These are phyloP conservation scores for Chelon labrosus DNA, from an alignment of 2,797 vertebrate species.

Conservation along the genomic window DNA sequence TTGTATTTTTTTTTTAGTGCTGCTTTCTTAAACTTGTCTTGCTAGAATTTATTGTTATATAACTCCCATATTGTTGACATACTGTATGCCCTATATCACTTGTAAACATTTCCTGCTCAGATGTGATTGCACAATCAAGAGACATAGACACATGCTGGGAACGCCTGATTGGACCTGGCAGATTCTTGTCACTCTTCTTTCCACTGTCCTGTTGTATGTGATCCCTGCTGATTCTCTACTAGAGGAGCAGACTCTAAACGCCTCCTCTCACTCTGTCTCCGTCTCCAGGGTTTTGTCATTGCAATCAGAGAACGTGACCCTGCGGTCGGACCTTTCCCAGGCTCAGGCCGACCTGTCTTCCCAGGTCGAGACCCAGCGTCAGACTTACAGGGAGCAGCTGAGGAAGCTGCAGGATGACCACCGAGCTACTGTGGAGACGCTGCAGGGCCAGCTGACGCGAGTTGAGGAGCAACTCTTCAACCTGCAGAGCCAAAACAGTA, in stretches of 20 bases:
- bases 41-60: background rate
- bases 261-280: background rate
- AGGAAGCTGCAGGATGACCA: constrained; percentile 94
- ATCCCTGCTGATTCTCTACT: background rate
- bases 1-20: background rate
- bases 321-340: constrained; percentile 91
- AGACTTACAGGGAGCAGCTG: constrained; percentile 91
- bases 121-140: background rate
- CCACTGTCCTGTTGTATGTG: background rate
- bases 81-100: background rate
- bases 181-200: background rate
- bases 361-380: constrained; percentile 89
- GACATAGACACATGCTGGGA: background rate
- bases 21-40: background rate
- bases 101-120: background rate
- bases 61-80: background rate
- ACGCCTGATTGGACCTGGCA: constrained; percentile 9
- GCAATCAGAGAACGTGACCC: constrained; percentile 90
- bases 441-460: constrained; percentile 91
- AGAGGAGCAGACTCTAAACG: background rate
- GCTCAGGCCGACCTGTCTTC: constrained; percentile 85
- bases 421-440: constrained; percentile 90
- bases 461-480: constrained; percentile 93
- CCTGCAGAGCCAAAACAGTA: constrained; percentile 92
- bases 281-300: constrained; percentile 87